A percentile compares a stretch with the other conserved stretches of the same genome.
Evolutionary conservation across 1,140 invertebrate species (phyloP).

Genomic region (Drosophila pseudoananassae): DNA sequence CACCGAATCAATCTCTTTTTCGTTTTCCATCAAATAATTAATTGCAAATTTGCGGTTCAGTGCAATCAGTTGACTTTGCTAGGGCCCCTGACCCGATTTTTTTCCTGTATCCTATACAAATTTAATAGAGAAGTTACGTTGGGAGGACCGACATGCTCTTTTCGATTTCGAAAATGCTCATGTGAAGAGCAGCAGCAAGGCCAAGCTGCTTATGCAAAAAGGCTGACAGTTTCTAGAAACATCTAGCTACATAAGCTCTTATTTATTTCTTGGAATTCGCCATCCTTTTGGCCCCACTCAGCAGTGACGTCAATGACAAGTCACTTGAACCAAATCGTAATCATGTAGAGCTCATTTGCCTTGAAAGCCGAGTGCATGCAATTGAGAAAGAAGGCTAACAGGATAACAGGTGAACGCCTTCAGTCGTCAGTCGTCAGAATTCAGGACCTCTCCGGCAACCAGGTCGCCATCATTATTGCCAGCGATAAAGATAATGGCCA

Average conservation of each 20-base stretch:
- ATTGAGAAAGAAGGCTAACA: conserved; percentile 71
- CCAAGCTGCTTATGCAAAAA: conserved; percentile 34
- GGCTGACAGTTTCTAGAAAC: conserved; percentile 41
- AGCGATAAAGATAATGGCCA: conserved; percentile 67
- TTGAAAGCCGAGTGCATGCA: conserved; percentile 58
- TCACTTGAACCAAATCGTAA: conserved; percentile 70
- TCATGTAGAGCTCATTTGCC: conserved; percentile 78
- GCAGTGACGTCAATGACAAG: conserved; percentile 53
- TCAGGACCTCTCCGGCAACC: not conserved
- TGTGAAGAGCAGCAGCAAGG: conserved; percentile 22
- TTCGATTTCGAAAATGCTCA: conserved; percentile 1
- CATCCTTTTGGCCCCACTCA: conserved; percentile 11
- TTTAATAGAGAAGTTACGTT: not conserved
- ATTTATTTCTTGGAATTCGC: conserved; percentile 32
- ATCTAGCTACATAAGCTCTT: conserved; percentile 3
- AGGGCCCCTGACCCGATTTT: not conserved
- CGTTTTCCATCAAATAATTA: conserved; percentile 47
- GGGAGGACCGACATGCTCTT: conserved; percentile 9
- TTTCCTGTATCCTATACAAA: not conserved
- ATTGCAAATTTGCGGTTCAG: conserved; percentile 44
- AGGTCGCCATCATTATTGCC: conserved; percentile 55
- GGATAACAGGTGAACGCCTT: conserved; percentile 50
- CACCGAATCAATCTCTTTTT: conserved; percentile 39
- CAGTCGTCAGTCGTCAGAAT: not conserved
- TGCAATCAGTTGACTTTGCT: conserved; percentile 42